Percentiles rank a stretch among this genome's conserved stretches.
These are phyloP conservation scores for Pomatorhinus ruficollis DNA, from an alignment of 2,113 vertebrate genomes.

Conservation along the genomic window DNA sequence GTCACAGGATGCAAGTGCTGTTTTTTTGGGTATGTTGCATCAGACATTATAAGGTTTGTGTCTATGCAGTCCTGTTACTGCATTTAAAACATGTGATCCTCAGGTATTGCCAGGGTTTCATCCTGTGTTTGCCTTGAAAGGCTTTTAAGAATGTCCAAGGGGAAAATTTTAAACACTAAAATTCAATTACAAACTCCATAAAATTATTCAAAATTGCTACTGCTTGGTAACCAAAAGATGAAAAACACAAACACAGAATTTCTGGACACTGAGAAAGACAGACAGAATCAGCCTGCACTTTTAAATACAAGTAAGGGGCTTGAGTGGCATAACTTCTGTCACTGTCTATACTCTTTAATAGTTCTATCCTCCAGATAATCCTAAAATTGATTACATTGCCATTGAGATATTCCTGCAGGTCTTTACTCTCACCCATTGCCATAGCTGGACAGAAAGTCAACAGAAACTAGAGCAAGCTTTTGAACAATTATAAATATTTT, in stretches of 20 bases:
- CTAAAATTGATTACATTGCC: neutral
- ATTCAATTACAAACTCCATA: neutral
- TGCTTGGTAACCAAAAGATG: neutral
- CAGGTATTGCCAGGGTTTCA: neutral
- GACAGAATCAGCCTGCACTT: neutral
- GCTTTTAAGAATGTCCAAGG: neutral
- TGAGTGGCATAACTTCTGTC: neutral
- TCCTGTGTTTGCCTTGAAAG: neutral
- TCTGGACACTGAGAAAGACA: neutral
- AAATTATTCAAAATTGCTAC: neutral
- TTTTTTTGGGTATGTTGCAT: neutral
- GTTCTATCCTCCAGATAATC: neutral
- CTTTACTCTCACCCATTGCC: neutral
- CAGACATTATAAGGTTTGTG: fast-evolving
- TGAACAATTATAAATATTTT: neutral
- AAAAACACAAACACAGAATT: neutral
- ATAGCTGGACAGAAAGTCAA: neutral
- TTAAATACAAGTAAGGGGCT: neutral
- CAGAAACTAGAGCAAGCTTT: neutral
- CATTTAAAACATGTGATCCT: neutral
- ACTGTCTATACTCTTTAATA: neutral
- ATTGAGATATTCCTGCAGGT: neutral
- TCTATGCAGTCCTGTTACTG: neutral
- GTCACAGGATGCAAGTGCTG: too few species aligned
- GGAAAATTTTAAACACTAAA: neutral